A percentile compares a stretch with the other conserved stretches of the same genome.
phyloP scores from a whole-genome alignment of 1,140 invertebrate genomes.

The Neelides sp. region DNA sequence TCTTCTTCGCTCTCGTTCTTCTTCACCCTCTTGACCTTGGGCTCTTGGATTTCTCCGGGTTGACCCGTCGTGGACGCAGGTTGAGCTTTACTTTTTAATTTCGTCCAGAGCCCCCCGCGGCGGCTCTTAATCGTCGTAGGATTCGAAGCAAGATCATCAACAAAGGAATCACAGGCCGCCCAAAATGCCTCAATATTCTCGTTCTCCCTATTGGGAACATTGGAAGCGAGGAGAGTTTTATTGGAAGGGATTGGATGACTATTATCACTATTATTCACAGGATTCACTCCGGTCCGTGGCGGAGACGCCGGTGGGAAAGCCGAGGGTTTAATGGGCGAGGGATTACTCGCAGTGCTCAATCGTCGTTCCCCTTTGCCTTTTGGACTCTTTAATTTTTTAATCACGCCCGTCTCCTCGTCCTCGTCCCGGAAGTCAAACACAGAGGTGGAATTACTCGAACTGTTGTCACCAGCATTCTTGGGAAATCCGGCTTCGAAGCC shows the following conservation, averaged over 20 bases:
- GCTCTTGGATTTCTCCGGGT: neutral
- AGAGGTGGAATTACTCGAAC: slow-evolving; percentile 11
- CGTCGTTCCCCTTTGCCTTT: slow-evolving; percentile 4
- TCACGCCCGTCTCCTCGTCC: slow-evolving; percentile 17
- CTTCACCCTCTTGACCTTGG: slow-evolving; percentile 11
- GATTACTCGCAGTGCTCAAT: neutral
- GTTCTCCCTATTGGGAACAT: neutral
- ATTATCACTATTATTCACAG: too few species aligned
- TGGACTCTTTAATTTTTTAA: slow-evolving; percentile 1
- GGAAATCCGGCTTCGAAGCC: neutral
- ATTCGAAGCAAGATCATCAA: slow-evolving; percentile 26
- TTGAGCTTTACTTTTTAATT: slow-evolving; percentile 22
- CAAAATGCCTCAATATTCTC: slow-evolving; percentile 23
- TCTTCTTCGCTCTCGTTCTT: slow-evolving; percentile 28
- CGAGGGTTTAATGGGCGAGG: neutral
- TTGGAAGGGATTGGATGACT: neutral
- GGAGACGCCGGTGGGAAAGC: neutral
- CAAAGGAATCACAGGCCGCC: slow-evolving; percentile 29
- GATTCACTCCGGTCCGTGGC: too few species aligned
- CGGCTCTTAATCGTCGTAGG: slow-evolving; percentile 25
- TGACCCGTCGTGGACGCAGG: neutral
- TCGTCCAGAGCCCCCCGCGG: slow-evolving; percentile 28
- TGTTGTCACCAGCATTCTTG: slow-evolving; percentile 5
- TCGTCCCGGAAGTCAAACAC: slow-evolving; percentile 31
- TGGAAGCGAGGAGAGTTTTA: too few species aligned